Evolutionary conservation across 2,113 vertebrate species (phyloP).

Genomic region (Corythaixoides concolor): DNA sequence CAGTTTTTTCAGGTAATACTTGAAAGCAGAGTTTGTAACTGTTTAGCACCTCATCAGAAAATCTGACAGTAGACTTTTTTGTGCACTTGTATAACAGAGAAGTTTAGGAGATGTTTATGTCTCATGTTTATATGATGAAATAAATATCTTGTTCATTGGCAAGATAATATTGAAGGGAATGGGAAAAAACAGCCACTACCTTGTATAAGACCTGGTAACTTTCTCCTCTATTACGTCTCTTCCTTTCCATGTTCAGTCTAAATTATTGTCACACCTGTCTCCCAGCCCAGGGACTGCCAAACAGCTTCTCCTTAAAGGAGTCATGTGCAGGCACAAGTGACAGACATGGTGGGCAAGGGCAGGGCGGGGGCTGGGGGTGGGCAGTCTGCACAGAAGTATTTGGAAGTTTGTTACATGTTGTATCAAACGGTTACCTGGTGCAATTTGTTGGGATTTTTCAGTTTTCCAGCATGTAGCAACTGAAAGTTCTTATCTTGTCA

Average conservation of each 20-base stretch:
- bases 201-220: not conserved
- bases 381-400: not conserved
- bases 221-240: not conserved
- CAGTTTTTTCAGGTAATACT: not conserved
- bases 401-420: not conserved
- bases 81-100: not conserved
- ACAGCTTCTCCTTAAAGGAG: not conserved
- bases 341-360: too few species aligned
- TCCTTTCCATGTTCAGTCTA: not conserved
- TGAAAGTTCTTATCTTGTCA: not conserved
- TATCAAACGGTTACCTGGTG: not conserved
- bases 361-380: not conserved
- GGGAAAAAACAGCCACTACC: not conserved
- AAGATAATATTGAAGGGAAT: not conserved
- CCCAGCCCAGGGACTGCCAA: not conserved
- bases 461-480: not conserved
- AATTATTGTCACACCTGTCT: not conserved
- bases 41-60: not conserved
- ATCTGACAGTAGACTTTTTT: not conserved
- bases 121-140: not conserved
- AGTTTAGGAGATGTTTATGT: not conserved
- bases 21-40: not conserved
- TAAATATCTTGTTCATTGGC: not conserved
- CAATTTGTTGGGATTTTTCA: not conserved
- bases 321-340: not conserved